Evolutionary conservation across 53 echinoderm and acorn worm species (phyloP), one percentile per base, ranked within the genome.

Genomic region (Arbacia lixula): DNA sequence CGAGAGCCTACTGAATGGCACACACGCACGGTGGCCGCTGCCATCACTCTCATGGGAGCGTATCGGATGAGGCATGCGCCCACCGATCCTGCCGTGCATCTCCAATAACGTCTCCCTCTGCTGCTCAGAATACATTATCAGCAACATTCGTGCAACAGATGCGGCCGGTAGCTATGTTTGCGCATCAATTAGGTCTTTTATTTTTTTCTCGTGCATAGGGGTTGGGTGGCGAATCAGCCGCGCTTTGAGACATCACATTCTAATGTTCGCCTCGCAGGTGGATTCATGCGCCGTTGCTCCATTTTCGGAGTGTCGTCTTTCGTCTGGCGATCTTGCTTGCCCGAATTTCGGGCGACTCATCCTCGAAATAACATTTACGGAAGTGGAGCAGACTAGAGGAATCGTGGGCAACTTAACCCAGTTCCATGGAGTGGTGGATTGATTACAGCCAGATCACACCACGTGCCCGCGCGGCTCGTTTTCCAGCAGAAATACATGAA

Each of bases 361-460:
- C 64, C 82, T 51, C 82, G 41, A 63, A 81, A 63, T 81, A 81
- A 81, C 82, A 81, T 81, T 81, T 81, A 81, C 82, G 82, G 82
- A 81, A 63, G 82, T 81, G 43, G 82, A 81, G 62, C 82, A 81
- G 82, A 81, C 82, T 40, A 41, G 62, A 63, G 16, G 62, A 61
- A 63, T 63, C 46, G 64, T 81, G 63, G 62, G 63, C 82, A 81
- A 81, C 82, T 81, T 81, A 79, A 81, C 82, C 82, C 52, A 81
- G 79, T 50, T 81, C 46, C 64, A 46, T 49, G n/a, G 50, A 81
- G 82, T 63, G 46, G 62, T 19, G 82, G 62, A 81, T 81, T 81
- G 82, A 81, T 81, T 81, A 43, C 82, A 43, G 61, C 64, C 22
- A 46, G 62, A 81, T 81, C 46, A 64, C 64, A 46, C 39, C 25